Evolutionary conservation across 2,797 vertebrate genomes (phyloP).

Genomic region (Propithecus perrieri): DNA sequence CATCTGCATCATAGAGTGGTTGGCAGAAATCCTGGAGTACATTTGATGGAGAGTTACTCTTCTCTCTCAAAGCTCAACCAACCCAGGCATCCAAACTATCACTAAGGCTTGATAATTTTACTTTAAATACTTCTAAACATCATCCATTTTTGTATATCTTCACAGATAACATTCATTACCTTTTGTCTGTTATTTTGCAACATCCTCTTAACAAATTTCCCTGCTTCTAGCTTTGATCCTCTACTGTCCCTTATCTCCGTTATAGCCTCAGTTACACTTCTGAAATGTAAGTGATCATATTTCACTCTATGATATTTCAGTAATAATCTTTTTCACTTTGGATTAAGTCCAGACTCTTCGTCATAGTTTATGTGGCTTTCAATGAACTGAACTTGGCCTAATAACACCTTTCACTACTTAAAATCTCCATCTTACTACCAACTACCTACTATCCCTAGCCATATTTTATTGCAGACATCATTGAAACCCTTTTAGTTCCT

Average conservation of each 20-base stretch:
- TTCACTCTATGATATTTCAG: background rate
- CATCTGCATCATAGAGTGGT: background rate
- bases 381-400: background rate
- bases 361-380: background rate
- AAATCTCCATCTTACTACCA: background rate
- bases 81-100: background rate
- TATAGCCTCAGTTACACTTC: background rate
- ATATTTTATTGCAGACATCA: background rate
- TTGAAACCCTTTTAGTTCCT: background rate
- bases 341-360: background rate
- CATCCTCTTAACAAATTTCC: background rate
- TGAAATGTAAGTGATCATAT: background rate
- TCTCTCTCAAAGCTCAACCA: background rate
- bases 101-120: background rate
- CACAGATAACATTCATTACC: background rate
- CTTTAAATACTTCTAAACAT: background rate
- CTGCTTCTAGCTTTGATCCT: background rate
- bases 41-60: background rate
- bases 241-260: background rate
- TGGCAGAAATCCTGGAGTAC: accelerated
- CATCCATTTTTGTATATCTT: background rate
- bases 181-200: background rate
- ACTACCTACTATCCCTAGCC: accelerated
- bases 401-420: background rate
- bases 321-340: background rate